Conservation (phyloP, 2,888 invertebrate species). For the Serrognathus titanus region DNA sequence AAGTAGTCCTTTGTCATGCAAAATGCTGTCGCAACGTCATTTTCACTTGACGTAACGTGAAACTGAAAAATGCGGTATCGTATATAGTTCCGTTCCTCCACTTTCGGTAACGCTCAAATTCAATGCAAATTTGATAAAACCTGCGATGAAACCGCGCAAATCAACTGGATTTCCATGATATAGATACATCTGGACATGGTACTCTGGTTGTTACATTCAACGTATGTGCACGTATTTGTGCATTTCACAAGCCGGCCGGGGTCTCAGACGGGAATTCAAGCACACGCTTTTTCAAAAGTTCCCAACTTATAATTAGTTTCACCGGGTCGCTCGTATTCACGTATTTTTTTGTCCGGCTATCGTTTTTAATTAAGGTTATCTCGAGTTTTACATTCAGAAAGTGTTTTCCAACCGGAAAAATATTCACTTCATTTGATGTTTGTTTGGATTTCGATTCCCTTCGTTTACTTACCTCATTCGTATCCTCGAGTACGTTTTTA, state of each 20-base stretch:
- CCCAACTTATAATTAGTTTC: slow-evolving; percentile 48
- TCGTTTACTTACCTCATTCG: slow-evolving; percentile 45
- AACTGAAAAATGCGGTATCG: slow-evolving; percentile 42
- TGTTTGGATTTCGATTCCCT: slow-evolving; percentile 39
- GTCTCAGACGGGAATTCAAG: slow-evolving; percentile 34
- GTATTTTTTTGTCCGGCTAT: slow-evolving; percentile 43
- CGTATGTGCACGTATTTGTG: slow-evolving; percentile 1
- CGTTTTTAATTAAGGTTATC: slow-evolving; percentile 50
- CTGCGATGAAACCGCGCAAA: background rate
- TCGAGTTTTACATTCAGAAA: slow-evolving; percentile 47
- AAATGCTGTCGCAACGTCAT: slow-evolving; percentile 51
- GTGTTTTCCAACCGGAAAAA: slow-evolving; percentile 48
- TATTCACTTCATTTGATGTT: slow-evolving; percentile 48
- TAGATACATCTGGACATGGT: slow-evolving; percentile 19
- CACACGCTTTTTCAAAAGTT: slow-evolving; percentile 44
- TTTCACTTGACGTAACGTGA: slow-evolving; percentile 47
- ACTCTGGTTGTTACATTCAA: slow-evolving; percentile 12
- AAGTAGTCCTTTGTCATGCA: slow-evolving; percentile 52
- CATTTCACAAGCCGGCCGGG: slow-evolving; percentile 7
- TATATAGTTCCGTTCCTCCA: slow-evolving; percentile 27
- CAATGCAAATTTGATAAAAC: slow-evolving; percentile 29
- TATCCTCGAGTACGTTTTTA: slow-evolving; percentile 29
- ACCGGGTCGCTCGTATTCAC: slow-evolving; percentile 38
- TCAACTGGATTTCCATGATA: slow-evolving; percentile 20
- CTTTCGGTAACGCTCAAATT: slow-evolving; percentile 22